These are phyloP conservation scores for Ctenoplectra terminalis DNA, from an alignment of 1,140 invertebrate species.

Conservation along the genomic window DNA sequence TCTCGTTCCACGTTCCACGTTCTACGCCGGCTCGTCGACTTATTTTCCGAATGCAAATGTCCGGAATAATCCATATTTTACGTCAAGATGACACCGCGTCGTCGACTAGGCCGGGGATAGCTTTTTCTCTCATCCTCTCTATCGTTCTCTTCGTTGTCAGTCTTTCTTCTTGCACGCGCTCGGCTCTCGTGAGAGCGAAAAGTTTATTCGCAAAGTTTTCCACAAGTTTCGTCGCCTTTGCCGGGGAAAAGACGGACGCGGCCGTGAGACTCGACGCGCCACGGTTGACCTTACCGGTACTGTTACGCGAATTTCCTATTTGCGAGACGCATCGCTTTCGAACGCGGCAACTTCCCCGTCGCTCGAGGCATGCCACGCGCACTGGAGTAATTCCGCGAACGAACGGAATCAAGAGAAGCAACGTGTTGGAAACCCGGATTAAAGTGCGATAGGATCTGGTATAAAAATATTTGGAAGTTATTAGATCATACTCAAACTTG, in stretches of 20 bases:
- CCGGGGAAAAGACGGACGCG: background rate
- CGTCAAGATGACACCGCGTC: slow-evolving; percentile 76
- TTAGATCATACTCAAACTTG: background rate
- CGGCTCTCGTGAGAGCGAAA: slow-evolving; percentile 67
- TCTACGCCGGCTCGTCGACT: slow-evolving; percentile 71
- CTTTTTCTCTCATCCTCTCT: slow-evolving; percentile 22
- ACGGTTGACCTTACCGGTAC: slow-evolving; percentile 40
- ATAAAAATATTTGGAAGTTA: background rate
- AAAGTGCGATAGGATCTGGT: background rate
- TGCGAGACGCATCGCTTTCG: slow-evolving; percentile 31
- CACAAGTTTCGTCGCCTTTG: slow-evolving; percentile 49
- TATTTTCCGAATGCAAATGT: slow-evolving; percentile 82
- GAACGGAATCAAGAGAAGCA: background rate
- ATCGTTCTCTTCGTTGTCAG: slow-evolving; percentile 17
- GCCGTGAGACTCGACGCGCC: slow-evolving; percentile 7
- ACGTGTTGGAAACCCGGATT: slow-evolving; percentile 18
- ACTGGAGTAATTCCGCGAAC: background rate
- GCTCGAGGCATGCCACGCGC: no score
- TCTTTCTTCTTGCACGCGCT: slow-evolving; percentile 46
- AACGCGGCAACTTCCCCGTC: slow-evolving; percentile 24
- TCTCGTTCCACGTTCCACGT: slow-evolving; percentile 27
- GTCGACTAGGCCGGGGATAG: slow-evolving; percentile 58
- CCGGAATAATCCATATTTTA: slow-evolving; percentile 83
- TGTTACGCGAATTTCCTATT: slow-evolving; percentile 52
- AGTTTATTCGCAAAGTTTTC: slow-evolving; percentile 78